Evolutionary conservation across 2,113 vertebrate genomes (phyloP), one percentile per base, ranked within the genome.

Genomic region (Clarias magur): DNA sequence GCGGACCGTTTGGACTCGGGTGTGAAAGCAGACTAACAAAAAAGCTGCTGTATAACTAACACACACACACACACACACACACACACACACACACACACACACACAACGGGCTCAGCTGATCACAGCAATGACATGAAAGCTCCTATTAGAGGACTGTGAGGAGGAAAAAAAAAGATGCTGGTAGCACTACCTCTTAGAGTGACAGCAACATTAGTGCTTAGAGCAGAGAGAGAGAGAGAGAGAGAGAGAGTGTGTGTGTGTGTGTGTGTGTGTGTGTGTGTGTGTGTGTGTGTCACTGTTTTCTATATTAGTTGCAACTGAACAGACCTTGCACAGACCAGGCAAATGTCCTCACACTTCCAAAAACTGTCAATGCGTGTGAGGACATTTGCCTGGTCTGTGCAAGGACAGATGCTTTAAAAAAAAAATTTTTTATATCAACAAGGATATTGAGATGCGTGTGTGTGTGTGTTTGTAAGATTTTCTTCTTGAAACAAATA

Each of bases 121-220:
- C 67, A 72, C 25, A 42, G 68, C 53, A 84, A 73, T 16, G 19
- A 73, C 54, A 73, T 84, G 53, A 84, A 84, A 73, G 54, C 83
- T 84, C 25, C 54, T 57, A 57, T 72, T 73, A 84, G 67, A 73
- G 54, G 65, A 72, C 17, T 54, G 65, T 70, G 53, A 80, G 42
- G 42, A 42, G 42, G 42, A 42, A 42, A 42, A 42, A 80, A 16
- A 73, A 65, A 85, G 59, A 85, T 30, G 84, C 17, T 85, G 72
- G 57, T 75, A 30, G 25, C 19, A 11, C 59, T 79, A 23, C 38
- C 56, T 48, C 16, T 53, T 1, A 56, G 80, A 82, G 4, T 73
- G 85, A 81, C 67, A 60, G 85, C 53, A 57, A 80, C 78, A 57
- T 57, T 48, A 70, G 60, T 25, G 62, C 53, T 80, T 73, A 72